phyloP scores from a whole-genome alignment of 2,797 vertebrate genomes.

The Enteromius afrohamiltoni region DNA sequence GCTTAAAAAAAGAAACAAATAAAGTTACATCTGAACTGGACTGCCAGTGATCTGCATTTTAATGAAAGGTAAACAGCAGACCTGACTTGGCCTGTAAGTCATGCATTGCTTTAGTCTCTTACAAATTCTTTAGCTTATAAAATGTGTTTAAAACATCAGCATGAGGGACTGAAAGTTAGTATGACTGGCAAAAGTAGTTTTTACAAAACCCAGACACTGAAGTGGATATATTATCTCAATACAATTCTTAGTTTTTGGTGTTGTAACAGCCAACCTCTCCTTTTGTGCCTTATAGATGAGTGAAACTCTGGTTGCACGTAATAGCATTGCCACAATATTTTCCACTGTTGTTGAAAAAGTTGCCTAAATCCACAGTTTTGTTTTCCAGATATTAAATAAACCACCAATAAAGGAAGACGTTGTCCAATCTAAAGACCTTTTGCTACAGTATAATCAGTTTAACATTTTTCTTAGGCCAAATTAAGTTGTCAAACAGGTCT shows the following conservation, averaged over 20 bases:
- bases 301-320: background rate
- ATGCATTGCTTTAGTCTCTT: background rate
- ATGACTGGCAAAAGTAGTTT: background rate
- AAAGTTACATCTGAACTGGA: background rate
- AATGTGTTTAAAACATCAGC: background rate
- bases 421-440: constrained; percentile 3
- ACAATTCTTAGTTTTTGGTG: background rate
- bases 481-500: constrained; percentile 22
- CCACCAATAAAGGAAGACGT: constrained; percentile 4
- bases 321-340: background rate
- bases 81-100: background rate
- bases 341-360: background rate
- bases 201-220: background rate
- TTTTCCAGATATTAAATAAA: constrained; percentile 14
- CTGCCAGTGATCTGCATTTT: background rate
- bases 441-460: background rate
- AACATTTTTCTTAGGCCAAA: background rate
- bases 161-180: background rate
- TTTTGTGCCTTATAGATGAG: background rate
- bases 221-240: background rate
- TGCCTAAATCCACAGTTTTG: background rate
- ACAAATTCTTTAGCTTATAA: background rate
- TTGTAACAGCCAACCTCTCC: background rate
- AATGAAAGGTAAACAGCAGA: background rate
- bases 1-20: background rate